Base-by-base conservation (phyloP, 2,888 invertebrate genomes). In the Drosophila ezoana region DNA sequence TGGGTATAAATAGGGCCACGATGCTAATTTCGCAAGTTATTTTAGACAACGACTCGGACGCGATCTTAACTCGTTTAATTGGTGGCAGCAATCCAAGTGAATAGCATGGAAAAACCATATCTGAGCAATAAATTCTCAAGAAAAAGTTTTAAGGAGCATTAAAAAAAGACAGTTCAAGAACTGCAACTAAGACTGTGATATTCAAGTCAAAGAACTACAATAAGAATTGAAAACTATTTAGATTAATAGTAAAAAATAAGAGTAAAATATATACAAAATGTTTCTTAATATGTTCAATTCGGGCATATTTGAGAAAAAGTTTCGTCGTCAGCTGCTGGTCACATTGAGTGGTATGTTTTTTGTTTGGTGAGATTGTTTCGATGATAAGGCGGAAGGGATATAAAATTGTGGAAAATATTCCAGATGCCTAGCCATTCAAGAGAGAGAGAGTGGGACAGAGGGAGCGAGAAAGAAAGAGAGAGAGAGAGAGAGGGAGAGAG, bases 321-420 rank as follows among this genome's bases (percentile, higher is more conserved):
- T 70, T 53, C 89, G 90, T 11, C 80, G 81, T 10, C 90, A 90
- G 48, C 32, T 89, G 48, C 35, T 80, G 56, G 89, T 83, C 16
- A 80, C 90, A 18, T 60, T 90, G 49, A 85, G 90, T 65, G 89
- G 89, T 89, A 80, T 37, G 83, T 45, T 28, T 5, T 11, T 13
- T 28, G 1, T 1, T 8, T 8, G 23, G 8, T 8, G 4, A n/a
- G 35, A 13, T 23, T 16, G 9, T 14, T 28, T 9, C n/a, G 28
- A 11, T 45, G 3, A 44, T 23, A 28, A 20, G 2, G 2, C 20
- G 16, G 6, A 1, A 35, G 16, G 8, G 33, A 47, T 23, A 13
- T 5, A 13, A 35, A 35, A 5, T 18, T 18, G 18, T 18, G 18
- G 18, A 18, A 18, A 18, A 3, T 18, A 18, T 18, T 18, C 18